A percentile compares a stretch with the other conserved stretches of the same genome.
Conservation (phyloP, 2,797 vertebrate species). For the Lacerta viridis region DNA sequence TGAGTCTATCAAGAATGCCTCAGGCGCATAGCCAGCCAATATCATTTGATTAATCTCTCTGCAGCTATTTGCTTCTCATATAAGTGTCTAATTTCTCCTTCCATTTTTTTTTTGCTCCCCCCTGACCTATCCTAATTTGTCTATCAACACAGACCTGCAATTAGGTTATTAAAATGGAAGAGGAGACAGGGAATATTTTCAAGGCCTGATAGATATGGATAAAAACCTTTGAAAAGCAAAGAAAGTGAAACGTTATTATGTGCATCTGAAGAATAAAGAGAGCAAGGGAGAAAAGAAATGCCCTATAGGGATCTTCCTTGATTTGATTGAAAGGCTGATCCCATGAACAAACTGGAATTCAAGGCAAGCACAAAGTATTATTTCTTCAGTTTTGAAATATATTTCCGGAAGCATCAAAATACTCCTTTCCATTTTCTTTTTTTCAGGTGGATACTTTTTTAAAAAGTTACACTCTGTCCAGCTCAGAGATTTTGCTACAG, state of each 20-base stretch:
- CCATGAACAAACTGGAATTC: constrained; percentile 27
- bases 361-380: constrained; percentile 6
- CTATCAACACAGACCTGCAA: constrained; percentile 20
- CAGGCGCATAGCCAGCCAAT: constrained; percentile 1
- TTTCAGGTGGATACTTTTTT: neutral
- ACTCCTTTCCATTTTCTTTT: constrained; percentile 16
- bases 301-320: constrained; percentile 14
- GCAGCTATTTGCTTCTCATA: constrained; percentile 16
- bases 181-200: constrained; percentile 16
- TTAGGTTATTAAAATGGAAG: constrained; percentile 22
- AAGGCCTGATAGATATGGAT: constrained; percentile 17
- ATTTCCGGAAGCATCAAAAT: constrained; percentile 15
- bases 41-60: constrained; percentile 27
- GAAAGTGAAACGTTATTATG: constrained; percentile 36
- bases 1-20: neutral
- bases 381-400: constrained; percentile 17
- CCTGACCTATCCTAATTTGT: constrained; percentile 24
- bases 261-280: constrained; percentile 8
- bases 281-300: constrained; percentile 24
- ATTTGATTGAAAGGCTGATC: constrained; percentile 34
- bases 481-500: neutral
- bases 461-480: neutral
- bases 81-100: constrained; percentile 12
- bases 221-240: constrained; percentile 16
- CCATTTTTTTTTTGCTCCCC: neutral